Evolutionary conservation across 2,888 invertebrate genomes (phyloP).

Genomic region (Bimastos eiseni): DNA sequence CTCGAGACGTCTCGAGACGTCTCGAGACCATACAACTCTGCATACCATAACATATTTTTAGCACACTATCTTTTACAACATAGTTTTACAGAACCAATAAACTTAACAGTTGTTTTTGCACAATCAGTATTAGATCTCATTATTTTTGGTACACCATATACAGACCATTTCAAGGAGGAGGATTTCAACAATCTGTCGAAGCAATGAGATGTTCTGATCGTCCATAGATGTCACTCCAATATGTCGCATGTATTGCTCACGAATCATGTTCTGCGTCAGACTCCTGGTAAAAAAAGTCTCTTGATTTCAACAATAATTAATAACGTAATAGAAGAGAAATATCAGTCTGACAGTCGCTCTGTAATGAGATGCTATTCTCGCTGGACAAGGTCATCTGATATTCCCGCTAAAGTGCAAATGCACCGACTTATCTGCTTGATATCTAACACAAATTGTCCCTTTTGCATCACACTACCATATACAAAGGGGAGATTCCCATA

Average conservation of each 20-base stretch:
- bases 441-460: no score
- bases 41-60: background rate
- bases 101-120: background rate
- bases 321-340: background rate
- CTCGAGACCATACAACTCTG: no score
- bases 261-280: background rate
- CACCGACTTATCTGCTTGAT: no score
- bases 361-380: no score
- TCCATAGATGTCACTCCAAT: slow-evolving; percentile 13
- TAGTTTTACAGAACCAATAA: background rate
- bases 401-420: no score
- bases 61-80: background rate
- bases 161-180: slow-evolving; percentile 16
- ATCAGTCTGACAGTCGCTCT: no score
- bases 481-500: no score
- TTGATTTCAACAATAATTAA: background rate
- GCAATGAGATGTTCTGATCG: background rate
- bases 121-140: background rate
- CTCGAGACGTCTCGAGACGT: no score
- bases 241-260: slow-evolving; percentile 19
- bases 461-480: no score
- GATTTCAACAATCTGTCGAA: slow-evolving; percentile 18
- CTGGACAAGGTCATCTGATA: no score
- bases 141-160: background rate
- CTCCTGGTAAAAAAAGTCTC: background rate